Percentiles rank a stretch among this genome's conserved stretches.
phyloP scores from a whole-genome alignment of 1,140 invertebrate species.

The Anoplophora glabripennis region DNA sequence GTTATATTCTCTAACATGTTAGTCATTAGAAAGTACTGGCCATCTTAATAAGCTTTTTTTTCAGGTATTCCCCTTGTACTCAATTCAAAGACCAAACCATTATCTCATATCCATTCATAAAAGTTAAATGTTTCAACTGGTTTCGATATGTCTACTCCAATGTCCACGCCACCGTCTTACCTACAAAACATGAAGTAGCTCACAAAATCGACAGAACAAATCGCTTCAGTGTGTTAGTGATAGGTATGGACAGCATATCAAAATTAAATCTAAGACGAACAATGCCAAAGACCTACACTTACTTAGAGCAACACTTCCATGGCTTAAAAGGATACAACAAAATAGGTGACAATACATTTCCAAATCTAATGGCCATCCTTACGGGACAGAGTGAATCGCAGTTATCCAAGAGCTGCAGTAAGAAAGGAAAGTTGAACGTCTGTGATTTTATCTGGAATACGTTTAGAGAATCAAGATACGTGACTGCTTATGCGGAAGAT shows the following conservation, averaged over 20 bases:
- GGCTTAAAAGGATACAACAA: slow-evolving; percentile 63
- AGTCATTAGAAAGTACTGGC: too few species aligned
- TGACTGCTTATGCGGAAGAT: slow-evolving; percentile 65
- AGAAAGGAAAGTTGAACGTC: slow-evolving; percentile 51
- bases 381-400: slow-evolving; percentile 58
- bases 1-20: not conserved
- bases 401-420: slow-evolving; percentile 51
- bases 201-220: not conserved
- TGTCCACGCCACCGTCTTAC: slow-evolving; percentile 49
- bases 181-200: slow-evolving; percentile 36
- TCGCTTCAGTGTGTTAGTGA: slow-evolving; percentile 62
- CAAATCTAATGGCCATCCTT: slow-evolving; percentile 75
- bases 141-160: slow-evolving; percentile 51
- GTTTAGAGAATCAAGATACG: slow-evolving; percentile 57
- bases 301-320: slow-evolving; percentile 57
- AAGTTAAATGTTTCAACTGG: slow-evolving; percentile 49
- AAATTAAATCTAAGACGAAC: slow-evolving; percentile 71
- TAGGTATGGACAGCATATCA: slow-evolving; percentile 82
- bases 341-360: slow-evolving; percentile 77
- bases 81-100: slow-evolving; percentile 46
- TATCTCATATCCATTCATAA: slow-evolving; percentile 44
- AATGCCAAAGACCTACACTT: slow-evolving; percentile 69
- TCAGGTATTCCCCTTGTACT: slow-evolving; percentile 50
- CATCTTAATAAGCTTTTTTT: too few species aligned
- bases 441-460: slow-evolving; percentile 65